Evolutionary conservation across 2,797 vertebrate genomes (phyloP), one percentile per base, ranked within the genome.

Genomic region (Chelon labrosus): DNA sequence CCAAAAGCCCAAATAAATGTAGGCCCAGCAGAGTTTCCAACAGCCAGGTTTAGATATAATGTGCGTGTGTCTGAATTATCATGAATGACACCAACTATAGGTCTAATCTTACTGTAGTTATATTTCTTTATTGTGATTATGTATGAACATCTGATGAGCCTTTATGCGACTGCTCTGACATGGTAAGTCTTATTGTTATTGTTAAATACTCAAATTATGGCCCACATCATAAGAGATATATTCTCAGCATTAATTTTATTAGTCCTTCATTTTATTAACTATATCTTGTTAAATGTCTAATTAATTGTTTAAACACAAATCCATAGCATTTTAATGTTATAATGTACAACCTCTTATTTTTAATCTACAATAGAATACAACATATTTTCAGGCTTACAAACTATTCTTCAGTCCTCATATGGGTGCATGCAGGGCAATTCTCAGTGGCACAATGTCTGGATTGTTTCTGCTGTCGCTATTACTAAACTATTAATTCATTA

Each of bases 301-400:
- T 37, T 67, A 52, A 51, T 42, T 54, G 38, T 51, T 79, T 79
- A 16, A 64, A 66, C 11, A 66, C 0, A 65, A 69, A 56, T 71
- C 11, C 2, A 31, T 31, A 42, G 19, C 1, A 4, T 5, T 56
- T 57, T 60, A n/a, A 27, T 9, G 2, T 20, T 2, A 41, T 42
- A 7, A 49, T 16, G 60, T 70, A 7, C 17, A 22, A 72, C 14
- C 6, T 55, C 7, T 13, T 41, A 27, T 46, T 68, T 61, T 59
- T 14, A 46, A 56, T 50, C 2, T 7, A 19, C 9, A 57, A 22
- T 3, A 38, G 25, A 7, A 49, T n/a, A 19, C 5, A 12, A 4
- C 14, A 51, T 37, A 10, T 56, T 61, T 65, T 54, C n/a, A 68
- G 0, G 14, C 19, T 38, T 38, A 25, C 6, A 50, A 47, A 57